Evolutionary conservation across 2,797 vertebrate genomes (phyloP), one percentile per base, ranked within the genome.

Genomic region (Rousettus madagascariensis): DNA sequence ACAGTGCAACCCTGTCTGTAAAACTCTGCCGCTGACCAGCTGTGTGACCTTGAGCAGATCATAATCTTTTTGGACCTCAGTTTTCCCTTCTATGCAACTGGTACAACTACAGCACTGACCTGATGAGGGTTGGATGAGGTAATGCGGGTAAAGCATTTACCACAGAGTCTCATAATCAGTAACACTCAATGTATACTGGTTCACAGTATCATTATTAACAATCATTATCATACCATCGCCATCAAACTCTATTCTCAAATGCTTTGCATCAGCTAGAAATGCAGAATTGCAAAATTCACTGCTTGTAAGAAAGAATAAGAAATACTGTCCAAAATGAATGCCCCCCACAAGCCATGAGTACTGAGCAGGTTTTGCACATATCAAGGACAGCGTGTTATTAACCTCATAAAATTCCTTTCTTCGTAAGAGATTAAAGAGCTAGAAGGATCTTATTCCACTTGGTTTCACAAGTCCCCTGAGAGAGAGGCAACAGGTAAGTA

Each of bases 381-480:
- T 80, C 84, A 97, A 97, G 86, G 72, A 96, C 77, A 86, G 80
- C 63, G 65, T 66, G 93, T 92, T 88, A 95, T 94, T 89, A 95
- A 57, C 72, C 91, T 95, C 87, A 75, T 94, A 94, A 96, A 96
- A 93, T 63, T 78, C 43, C 91, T 95, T 95, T 95, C 94, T 96
- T 97, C 84, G 90, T 88, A 66, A 66, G 66, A 96, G 94, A 92
- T 92, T 93, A 93, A 96, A 97, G 90, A 95, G 65, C 71, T 89
- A 9, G 11, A 63, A 93, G 71, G 74, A 92, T 75, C 65, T 95
- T 77, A 80, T 83, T 88, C 57, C 55, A 75, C 57, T 74, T 24
- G 19, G 90, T 74, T 96, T 94, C 84, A 79, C 46, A 90, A 82
- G 74, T 78, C 87, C 84, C 89, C 74, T 30, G 90, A 96, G 90